Evolutionary conservation across 2,888 invertebrate genomes (phyloP).

Genomic region (Eurytoma adleriae): DNA sequence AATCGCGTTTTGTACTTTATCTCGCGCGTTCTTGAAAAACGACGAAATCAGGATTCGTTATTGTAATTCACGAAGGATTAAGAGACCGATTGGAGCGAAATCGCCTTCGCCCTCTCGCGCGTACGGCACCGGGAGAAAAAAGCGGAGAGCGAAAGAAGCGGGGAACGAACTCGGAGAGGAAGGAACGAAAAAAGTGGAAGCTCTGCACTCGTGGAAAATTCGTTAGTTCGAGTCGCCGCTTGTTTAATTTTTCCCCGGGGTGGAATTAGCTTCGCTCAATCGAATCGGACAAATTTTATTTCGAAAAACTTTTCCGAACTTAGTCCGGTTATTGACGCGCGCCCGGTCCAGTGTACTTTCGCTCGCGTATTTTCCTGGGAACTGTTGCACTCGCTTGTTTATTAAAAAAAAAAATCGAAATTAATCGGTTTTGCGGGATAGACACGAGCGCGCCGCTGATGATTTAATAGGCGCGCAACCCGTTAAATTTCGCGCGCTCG

Average conservation of each 20-base stretch:
- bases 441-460: background rate
- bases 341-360: too few species aligned
- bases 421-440: background rate
- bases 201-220: background rate
- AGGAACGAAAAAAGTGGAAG: background rate
- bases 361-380: too few species aligned
- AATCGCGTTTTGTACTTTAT: conserved; percentile 4
- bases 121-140: background rate
- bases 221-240: background rate
- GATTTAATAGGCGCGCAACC: background rate
- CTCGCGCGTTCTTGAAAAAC: background rate
- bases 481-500: background rate
- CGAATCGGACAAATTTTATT: too few species aligned
- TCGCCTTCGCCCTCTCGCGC: background rate
- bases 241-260: background rate
- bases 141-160: background rate
- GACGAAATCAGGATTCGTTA: conserved; percentile 10
- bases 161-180: background rate
- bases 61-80: conserved; percentile 11
- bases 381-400: too few species aligned
- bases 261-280: too few species aligned
- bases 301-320: too few species aligned
- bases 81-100: conserved; percentile 15
- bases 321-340: too few species aligned
- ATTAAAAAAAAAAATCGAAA: too few species aligned